phyloP scores from a whole-genome alignment of 2,888 invertebrate genomes.

The Tricholauxania praeusta region DNA sequence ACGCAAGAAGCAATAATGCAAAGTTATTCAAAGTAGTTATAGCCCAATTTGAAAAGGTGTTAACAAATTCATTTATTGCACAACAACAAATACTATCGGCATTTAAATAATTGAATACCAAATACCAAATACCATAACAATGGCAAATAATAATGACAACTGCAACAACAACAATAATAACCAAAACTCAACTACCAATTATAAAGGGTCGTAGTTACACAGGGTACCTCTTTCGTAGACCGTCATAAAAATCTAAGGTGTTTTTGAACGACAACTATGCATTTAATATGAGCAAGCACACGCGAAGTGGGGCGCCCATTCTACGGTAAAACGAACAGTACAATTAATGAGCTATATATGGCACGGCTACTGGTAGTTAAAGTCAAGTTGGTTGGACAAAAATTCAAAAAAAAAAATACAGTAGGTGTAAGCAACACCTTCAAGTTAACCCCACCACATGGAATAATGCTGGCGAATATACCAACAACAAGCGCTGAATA shows the following conservation, averaged over 20 bases:
- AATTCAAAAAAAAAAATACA: background rate
- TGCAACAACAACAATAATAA: conserved; percentile 9
- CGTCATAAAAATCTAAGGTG: conserved; percentile 16
- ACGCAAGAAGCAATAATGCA: too few species aligned
- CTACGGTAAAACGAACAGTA: conserved; percentile 6
- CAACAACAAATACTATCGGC: background rate
- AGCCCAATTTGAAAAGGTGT: background rate
- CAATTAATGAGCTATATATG: background rate
- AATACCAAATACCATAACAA: background rate
- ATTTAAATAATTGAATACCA: too few species aligned
- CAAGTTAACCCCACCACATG: conserved; percentile 12
- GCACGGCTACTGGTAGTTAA: background rate
- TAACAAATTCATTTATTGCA: conserved; percentile 7
- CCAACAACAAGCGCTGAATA: conserved; percentile 9
- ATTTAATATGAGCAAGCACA: background rate
- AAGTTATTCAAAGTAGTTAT: too few species aligned
- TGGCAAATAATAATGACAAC: conserved; percentile 5
- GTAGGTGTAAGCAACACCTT: conserved; percentile 10
- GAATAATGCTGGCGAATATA: background rate
- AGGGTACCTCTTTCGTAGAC: background rate
- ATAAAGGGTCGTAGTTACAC: background rate
- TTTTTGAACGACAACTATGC: conserved; percentile 1
- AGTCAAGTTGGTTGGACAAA: background rate
- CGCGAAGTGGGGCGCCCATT: background rate
- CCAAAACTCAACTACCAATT: background rate